phyloP scores from a whole-genome alignment of 2,888 invertebrate species.

The Odontocerum albicorne region DNA sequence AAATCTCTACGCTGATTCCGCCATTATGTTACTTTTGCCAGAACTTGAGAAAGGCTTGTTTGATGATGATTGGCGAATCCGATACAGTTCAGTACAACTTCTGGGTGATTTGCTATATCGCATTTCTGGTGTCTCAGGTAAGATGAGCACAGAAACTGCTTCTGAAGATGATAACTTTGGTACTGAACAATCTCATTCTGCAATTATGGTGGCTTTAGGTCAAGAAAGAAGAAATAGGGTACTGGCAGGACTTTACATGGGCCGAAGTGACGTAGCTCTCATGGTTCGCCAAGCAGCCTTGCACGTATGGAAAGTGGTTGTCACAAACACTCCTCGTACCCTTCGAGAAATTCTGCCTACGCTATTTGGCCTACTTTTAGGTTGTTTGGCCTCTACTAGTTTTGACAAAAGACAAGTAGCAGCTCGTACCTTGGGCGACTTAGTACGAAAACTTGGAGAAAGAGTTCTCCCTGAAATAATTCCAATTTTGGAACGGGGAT shows the following conservation, averaged over 20 bases:
- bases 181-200: conserved; percentile 91
- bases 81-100: conserved; percentile 92
- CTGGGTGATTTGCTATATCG: conserved; percentile 94
- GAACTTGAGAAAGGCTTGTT: conserved; percentile 93
- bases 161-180: conserved; percentile 99
- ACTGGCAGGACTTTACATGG: conserved; percentile 94
- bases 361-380: conserved; percentile 86
- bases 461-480: conserved; percentile 97
- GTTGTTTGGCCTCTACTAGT: conserved; percentile 94
- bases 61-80: conserved; percentile 98
- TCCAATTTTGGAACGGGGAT: conserved; percentile 92
- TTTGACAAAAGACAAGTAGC: conserved; percentile 97
- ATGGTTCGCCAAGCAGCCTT: conserved; percentile 97
- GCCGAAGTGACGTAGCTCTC: conserved; percentile 92
- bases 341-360: conserved; percentile 94
- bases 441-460: conserved; percentile 96
- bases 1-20: conserved; percentile 92
- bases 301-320: conserved; percentile 99
- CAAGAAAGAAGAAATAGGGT: conserved; percentile 90
- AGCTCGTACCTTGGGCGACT: conserved; percentile 93
- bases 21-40: conserved; percentile 88
- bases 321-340: conserved; percentile 96
- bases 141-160: conserved; percentile 98
- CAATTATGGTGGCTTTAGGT: conserved; percentile 87
- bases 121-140: conserved; percentile 96